Evolutionary conservation across 1,140 invertebrate species (phyloP), one percentile per base, ranked within the genome.

Genomic region (Planococcus citri): DNA sequence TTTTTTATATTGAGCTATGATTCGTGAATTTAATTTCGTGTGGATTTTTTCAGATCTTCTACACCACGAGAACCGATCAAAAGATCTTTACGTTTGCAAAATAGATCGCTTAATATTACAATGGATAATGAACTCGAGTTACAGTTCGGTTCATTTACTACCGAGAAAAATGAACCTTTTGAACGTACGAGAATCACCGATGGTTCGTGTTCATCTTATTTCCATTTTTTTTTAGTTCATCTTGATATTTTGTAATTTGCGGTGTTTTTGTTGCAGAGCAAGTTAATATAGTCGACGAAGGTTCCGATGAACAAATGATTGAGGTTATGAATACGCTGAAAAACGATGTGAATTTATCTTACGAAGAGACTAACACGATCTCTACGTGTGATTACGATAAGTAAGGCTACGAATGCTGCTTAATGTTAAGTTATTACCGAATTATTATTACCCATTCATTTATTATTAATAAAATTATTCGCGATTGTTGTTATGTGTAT

Each of bases 341-440:
- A 64, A 17, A 22, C 6, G 60, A 24, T 64, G 6, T 64, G 6
- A 64, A 25, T 21, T 17, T 64, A 3, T 21, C 60, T 4, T 64
- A 6, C 17, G 60, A 71, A 41, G 2, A 67, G 17, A 51, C 60
- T n/a, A n/a, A n/a, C 25, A 69, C 51, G 24, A 41, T 69, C 51
- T 20, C 37, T 51, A 21, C 37, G 0, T 24, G 60, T 51, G 37
- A 69, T 38, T 51, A 51, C 38, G 20, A 67, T 17, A 71, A 25
- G 71, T 71, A 71, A 27, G 20, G 3, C n/a, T n/a, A n/a, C n/a
- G n/a, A n/a, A n/a, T n/a, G n/a, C n/a, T n/a, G n/a, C n/a, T n/a
- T n/a, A n/a, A n/a, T n/a, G n/a, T n/a, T n/a, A n/a, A n/a, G 33
- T 8, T 37, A 37, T 68, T 29, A 33, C 20, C 3, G 12, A 67